Base-by-base conservation (phyloP, 2,888 invertebrate species). In the Quadroppia sp. region DNA sequence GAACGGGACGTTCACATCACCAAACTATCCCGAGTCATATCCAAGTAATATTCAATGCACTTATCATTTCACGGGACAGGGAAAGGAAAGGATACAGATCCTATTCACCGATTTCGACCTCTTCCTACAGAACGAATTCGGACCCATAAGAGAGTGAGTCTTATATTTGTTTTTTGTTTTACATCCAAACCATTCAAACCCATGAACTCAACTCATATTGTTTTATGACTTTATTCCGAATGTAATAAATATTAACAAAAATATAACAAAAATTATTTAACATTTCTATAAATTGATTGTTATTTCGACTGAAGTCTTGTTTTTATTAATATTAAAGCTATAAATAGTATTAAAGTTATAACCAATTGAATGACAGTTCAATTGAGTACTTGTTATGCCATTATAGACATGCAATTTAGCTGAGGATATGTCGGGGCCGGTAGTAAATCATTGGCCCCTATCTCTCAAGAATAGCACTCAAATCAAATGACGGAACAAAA, bases 1-100 rank as follows among this genome's bases (percentile, higher is more conserved):
- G 83, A 89, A 90, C 78, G 95, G 95, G 40, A 88, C 89, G 42
- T 88, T 95, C 79, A 88, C 89, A 64, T 92, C 92, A 72, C 92
- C 92, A 28, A 89, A 90, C 80, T 93, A 90, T 82, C 92, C 90
- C n/a, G 87, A 88, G 75, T 87, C 89, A 64, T 94, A 92, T 83
- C 90, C 91, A 67, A 84, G 88, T 40, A 88, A 89, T 80, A 88
- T 90, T 74, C 88, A 89, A 80, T 96, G 95, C 83, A 89, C 90
- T 80, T 95, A 92, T 83, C 91, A 94, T 81, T 95, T 96, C 83
- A 89, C 89, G 80, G 94, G 94, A 59, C 86, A 89, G 77, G 90
- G 90, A 72, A 89, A 89, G 79, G 93, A 96, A 83, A 85, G 91
- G 80, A 89, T 94, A 78, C 90, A 91, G 85, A 87, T 94, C 81